A percentile compares a stretch with the other conserved stretches of the same genome.
Conservation (phyloP, 2,113 vertebrate species). For the Syngnathus scovelli region DNA sequence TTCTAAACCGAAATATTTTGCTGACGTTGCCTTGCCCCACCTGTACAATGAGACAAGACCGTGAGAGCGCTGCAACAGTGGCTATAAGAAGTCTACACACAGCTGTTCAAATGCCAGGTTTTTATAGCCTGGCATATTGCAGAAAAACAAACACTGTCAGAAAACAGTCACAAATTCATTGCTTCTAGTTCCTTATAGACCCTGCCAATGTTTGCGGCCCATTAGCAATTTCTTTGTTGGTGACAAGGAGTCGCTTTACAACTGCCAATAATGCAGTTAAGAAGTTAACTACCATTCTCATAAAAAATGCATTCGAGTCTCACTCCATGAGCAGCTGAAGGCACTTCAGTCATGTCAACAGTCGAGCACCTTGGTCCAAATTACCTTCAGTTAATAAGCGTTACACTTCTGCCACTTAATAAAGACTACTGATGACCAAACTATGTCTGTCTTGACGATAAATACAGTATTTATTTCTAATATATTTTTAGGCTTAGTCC, state of each 20-base stretch:
- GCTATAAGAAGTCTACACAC: no score
- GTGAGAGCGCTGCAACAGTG: no score
- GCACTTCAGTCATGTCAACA: constrained; percentile 15
- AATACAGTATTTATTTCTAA: no score
- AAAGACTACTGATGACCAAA: neutral
- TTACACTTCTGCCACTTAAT: neutral
- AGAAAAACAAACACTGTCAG: constrained; percentile 15
- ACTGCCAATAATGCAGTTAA: constrained; percentile 53
- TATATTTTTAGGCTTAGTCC: no score
- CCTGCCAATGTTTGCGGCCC: neutral
- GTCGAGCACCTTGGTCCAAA: constrained; percentile 8
- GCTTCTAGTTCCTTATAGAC: neutral
- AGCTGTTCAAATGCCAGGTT: neutral
- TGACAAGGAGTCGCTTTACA: constrained; percentile 47
- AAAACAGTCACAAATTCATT: neutral
- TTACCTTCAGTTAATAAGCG: neutral
- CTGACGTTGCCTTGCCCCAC: neutral
- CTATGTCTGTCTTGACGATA: no score
- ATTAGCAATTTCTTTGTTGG: constrained; percentile 22
- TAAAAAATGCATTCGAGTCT: constrained; percentile 46
- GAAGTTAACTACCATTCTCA: constrained; percentile 37
- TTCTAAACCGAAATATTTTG: neutral
- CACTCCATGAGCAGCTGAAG: constrained; percentile 19
- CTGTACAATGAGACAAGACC: neutral
- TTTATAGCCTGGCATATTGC: neutral